These are phyloP conservation scores for Lycocorax pyrrhopterus DNA, from an alignment of 2,113 vertebrate genomes.

Conservation along the genomic window DNA sequence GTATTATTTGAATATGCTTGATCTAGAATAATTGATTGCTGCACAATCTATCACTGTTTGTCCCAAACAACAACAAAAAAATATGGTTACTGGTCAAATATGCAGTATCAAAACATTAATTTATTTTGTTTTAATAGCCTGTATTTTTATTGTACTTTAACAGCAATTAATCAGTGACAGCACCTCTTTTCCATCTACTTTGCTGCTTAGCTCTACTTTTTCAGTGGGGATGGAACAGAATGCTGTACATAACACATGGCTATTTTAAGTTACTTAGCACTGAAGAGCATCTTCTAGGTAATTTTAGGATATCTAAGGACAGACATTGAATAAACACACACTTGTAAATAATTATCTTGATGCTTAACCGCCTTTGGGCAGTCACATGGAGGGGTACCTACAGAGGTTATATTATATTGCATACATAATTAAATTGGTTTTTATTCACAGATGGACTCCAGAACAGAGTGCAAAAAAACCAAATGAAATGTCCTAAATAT, in stretches of 20 bases:
- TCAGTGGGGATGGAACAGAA: conserved; percentile 11
- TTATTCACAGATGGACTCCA: neutral
- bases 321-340: neutral
- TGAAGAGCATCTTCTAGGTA: neutral
- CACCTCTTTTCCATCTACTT: conserved; percentile 56
- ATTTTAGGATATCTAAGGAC: conserved; percentile 2
- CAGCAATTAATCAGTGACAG: conserved; percentile 65
- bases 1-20: conserved; percentile 67
- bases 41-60: conserved; percentile 61
- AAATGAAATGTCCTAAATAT: neutral
- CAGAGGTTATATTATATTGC: neutral
- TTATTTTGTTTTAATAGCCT: conserved; percentile 66
- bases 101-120: conserved; percentile 59
- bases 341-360: neutral
- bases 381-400: neutral
- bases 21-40: conserved; percentile 70
- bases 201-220: conserved; percentile 33
- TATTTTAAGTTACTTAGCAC: conserved; percentile 29
- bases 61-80: conserved; percentile 41
- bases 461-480: neutral
- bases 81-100: conserved; percentile 57
- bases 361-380: neutral
- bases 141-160: conserved; percentile 65
- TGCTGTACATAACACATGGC: neutral
- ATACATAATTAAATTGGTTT: neutral